A percentile compares a stretch with the other conserved stretches of the same genome.
Conservation (phyloP, 2,113 vertebrate genomes). For the Heterochromis multidens region DNA sequence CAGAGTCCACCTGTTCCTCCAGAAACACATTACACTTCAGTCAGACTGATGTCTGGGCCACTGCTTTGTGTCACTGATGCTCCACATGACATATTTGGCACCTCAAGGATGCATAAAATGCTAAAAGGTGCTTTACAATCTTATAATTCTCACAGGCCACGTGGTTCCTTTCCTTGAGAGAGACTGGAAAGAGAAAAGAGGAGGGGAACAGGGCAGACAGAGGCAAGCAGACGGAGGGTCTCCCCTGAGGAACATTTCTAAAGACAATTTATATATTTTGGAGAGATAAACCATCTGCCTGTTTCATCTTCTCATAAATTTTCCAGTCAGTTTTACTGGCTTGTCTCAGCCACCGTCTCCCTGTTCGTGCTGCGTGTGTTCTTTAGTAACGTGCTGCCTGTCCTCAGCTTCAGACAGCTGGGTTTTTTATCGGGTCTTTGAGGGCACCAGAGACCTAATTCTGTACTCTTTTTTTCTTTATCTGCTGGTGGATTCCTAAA, state of each 20-base stretch:
- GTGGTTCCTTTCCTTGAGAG: conserved; percentile 50
- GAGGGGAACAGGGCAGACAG: conserved; percentile 26
- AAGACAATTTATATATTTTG: conserved; percentile 79
- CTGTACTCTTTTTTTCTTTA: neutral
- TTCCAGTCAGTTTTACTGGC: conserved; percentile 69
- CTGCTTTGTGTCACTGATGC: conserved; percentile 19
- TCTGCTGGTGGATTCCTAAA: conserved; percentile 13
- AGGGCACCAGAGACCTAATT: neutral
- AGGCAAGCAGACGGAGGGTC: conserved; percentile 57
- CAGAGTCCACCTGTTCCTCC: conserved; percentile 36
- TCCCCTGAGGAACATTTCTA: conserved; percentile 73
- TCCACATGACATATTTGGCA: conserved; percentile 58
- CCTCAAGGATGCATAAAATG: conserved; percentile 41
- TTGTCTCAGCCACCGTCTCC: conserved; percentile 60
- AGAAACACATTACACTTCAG: conserved; percentile 8
- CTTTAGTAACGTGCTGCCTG: conserved; percentile 14
- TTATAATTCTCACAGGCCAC: conserved; percentile 54
- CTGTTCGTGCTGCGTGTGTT: conserved; percentile 34
- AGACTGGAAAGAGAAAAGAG: conserved; percentile 22
- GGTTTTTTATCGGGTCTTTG: conserved; percentile 7
- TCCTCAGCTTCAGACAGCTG: conserved; percentile 23
- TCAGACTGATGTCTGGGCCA: conserved; percentile 25
- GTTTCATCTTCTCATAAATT: conserved; percentile 67
- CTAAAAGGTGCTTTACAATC: conserved; percentile 59
- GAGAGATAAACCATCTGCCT: conserved; percentile 76